These are phyloP conservation scores for Ictalurus punctatus DNA, from an alignment of 2,113 vertebrate species.

Conservation along the genomic window DNA sequence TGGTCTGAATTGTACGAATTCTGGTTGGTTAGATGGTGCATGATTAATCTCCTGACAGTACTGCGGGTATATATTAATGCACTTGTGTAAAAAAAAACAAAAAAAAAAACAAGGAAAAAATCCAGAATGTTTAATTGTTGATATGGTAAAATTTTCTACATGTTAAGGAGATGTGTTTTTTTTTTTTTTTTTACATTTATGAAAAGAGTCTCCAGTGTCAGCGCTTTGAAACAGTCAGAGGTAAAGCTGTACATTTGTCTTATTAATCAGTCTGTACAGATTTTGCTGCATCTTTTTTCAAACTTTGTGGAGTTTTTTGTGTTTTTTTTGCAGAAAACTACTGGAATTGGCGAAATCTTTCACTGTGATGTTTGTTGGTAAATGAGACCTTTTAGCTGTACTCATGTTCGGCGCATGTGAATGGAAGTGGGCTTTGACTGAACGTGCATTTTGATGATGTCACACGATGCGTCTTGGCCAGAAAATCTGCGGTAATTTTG, in stretches of 20 bases:
- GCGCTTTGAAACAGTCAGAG: not conserved
- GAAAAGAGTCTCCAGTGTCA: not conserved
- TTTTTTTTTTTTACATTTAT: not conserved
- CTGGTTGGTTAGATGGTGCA: not conserved
- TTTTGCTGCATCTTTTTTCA: too few relatives aligned
- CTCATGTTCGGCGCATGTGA: too few relatives aligned
- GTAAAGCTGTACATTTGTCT: not conserved
- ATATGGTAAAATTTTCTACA: not conserved
- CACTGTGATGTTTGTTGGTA: too few relatives aligned
- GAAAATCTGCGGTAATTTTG: too few relatives aligned
- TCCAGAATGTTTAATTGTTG: not conserved
- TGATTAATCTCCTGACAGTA: not conserved
- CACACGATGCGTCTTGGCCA: too few relatives aligned
- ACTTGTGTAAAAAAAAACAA: not conserved
- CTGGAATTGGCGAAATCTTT: too few relatives aligned
- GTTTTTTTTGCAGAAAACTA: too few relatives aligned
- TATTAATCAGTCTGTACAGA: too few relatives aligned
- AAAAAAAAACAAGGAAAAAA: not conserved
- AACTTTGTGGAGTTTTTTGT: too few relatives aligned
- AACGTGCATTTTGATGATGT: too few relatives aligned
- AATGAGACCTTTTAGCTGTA: too few relatives aligned
- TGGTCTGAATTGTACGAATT: not conserved
- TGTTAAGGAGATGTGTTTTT: not conserved
- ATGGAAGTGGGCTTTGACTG: too few relatives aligned
- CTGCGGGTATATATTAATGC: not conserved